phyloP scores from a whole-genome alignment of 2,888 invertebrate species.

The Hypomecis punctinalis region DNA sequence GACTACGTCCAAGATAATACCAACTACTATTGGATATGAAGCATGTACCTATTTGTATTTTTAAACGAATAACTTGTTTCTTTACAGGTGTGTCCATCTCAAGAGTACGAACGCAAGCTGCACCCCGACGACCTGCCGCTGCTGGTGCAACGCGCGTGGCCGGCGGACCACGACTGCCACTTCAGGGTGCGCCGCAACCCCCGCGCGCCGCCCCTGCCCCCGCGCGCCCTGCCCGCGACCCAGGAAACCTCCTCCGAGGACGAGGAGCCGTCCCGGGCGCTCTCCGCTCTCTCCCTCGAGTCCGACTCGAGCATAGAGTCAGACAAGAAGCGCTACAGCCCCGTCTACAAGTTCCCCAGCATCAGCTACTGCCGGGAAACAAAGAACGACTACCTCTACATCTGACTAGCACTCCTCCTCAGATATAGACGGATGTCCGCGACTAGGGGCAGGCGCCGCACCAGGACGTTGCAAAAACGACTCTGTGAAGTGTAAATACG shows the following conservation, averaged over 20 bases:
- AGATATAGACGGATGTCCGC: constrained; percentile 47
- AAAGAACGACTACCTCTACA: constrained; percentile 80
- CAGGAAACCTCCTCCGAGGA: constrained; percentile 61
- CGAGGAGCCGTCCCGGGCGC: constrained; percentile 71
- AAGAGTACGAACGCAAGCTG: constrained; percentile 94
- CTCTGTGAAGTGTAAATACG: constrained; percentile 70
- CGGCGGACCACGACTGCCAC: constrained; percentile 89
- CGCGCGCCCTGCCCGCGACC: constrained; percentile 72
- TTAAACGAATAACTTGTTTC: not conserved
- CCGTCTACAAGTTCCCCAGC: constrained; percentile 80
- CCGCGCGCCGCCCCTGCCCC: constrained; percentile 91
- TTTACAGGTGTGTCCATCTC: constrained; percentile 88
- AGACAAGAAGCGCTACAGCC: constrained; percentile 76
- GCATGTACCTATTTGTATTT: too few species aligned
- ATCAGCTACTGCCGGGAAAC: constrained; percentile 77
- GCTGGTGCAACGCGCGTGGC: constrained; percentile 91
- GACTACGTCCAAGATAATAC: too few species aligned
- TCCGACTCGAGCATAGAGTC: constrained; percentile 55
- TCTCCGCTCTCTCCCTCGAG: constrained; percentile 77
- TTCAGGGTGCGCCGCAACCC: constrained; percentile 93
- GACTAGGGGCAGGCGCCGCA: constrained; percentile 47
- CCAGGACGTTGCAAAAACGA: constrained; percentile 59
- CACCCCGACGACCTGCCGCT: constrained; percentile 95
- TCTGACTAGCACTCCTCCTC: constrained; percentile 67
- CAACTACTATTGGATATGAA: too few species aligned